Base-by-base conservation (phyloP, 2,113 vertebrate species). In the Takifugu flavidus region DNA sequence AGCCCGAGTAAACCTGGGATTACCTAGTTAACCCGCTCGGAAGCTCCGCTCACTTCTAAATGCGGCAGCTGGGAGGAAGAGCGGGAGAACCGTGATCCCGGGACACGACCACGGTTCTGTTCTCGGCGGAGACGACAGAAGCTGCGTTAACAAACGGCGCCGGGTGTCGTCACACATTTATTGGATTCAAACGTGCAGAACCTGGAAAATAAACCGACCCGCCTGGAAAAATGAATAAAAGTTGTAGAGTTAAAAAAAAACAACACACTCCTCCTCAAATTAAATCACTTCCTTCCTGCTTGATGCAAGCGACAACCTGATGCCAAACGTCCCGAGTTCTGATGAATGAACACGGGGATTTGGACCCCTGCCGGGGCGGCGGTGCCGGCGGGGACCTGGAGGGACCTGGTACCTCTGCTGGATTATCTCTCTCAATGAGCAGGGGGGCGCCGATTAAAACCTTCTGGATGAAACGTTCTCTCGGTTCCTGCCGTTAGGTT, bases 401-500 rank as follows among this genome's bases (percentile, higher is more conserved):
- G 60, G 52, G 29, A 25, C 62, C 70, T 56, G 70, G 72, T 26
- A 14, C 56, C 47, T 4, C 43, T 0, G 47, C 71, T 15, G 73
- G 72, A 74, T 72, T 74, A 79, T 53, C 42, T 50, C 52, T 46
- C 26, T 52, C 1, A 68, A 42, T 46, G 61, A 71, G 58, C 25
- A 55, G n/a, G 7, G 28, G 8, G 64, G 51, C 25, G 51, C 13
- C 20, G 64, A 65, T 77, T 72, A 64, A 14, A 34, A 60, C 59
- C 49, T 12, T 4, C 2, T 1, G 6, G 55, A 5, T 11, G 55
- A 1, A 58, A 25, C 20, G 20, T 29, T 13, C 5, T n/a, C 54
- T 13, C 12, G 13, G 11, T 6, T 0, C 13, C 25, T 13, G 31
- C 47, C 25, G 2, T 83, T 92, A 96, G 70, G 86, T 88, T 5